Evolutionary conservation across 2,888 invertebrate species (phyloP).

Genomic region (Achlya flavicornis): DNA sequence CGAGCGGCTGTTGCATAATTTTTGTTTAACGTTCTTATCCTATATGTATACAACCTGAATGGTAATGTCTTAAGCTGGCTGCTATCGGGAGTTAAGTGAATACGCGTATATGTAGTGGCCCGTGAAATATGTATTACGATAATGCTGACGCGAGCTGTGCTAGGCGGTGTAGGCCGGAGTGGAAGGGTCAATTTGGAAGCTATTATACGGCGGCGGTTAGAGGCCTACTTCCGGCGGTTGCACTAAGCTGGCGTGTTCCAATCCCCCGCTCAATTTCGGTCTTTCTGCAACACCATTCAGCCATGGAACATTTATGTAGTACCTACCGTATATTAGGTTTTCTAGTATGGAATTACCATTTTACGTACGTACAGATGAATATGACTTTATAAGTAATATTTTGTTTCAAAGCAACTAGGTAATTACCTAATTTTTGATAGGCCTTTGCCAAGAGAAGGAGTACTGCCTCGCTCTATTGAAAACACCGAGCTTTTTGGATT

Average conservation of each 20-base stretch:
- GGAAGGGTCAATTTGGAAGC: conserved; percentile 80
- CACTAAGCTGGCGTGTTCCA: conserved; percentile 79
- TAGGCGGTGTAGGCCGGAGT: conserved; percentile 52
- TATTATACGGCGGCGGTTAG: conserved; percentile 80
- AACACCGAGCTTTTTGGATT: no score
- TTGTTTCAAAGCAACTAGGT: no score
- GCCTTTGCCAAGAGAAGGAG: no score
- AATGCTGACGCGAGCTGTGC: conserved; percentile 51
- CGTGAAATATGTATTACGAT: conserved; percentile 34
- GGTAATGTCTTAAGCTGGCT: neutral
- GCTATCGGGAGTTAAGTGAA: neutral
- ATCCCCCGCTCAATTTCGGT: conserved; percentile 77
- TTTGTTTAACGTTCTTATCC: neutral
- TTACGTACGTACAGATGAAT: no score
- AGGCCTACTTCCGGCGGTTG: conserved; percentile 82
- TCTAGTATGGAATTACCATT: no score
- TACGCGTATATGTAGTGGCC: conserved; percentile 18
- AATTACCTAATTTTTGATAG: no score
- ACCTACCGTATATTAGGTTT: conserved; percentile 31
- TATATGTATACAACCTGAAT: conserved; percentile 24
- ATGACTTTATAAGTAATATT: no score
- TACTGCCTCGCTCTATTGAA: no score
- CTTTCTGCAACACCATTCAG: conserved; percentile 71
- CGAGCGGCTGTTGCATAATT: neutral
- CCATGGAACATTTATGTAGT: conserved; percentile 47